Evolutionary conservation across 2,888 invertebrate species (phyloP).

Genomic region (Uropetala carovei): DNA sequence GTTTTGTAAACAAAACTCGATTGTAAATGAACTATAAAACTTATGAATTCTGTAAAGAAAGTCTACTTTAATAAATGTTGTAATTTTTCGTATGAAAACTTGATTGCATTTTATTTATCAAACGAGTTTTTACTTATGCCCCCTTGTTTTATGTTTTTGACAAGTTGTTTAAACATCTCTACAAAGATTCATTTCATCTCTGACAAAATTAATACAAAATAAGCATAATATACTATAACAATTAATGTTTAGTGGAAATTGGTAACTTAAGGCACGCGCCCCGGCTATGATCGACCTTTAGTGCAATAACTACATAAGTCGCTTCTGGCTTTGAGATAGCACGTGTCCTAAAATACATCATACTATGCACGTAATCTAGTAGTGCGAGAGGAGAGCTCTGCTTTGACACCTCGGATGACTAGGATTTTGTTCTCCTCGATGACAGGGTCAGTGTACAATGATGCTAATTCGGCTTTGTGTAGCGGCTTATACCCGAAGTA

Average conservation of each 20-base stretch:
- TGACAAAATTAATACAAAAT: background rate
- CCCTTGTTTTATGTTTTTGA: background rate
- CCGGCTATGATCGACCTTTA: slow-evolving; percentile 32
- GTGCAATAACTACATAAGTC: slow-evolving; percentile 51
- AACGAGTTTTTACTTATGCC: background rate
- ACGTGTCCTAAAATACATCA: slow-evolving; percentile 53
- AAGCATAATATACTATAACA: background rate
- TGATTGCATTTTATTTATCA: background rate
- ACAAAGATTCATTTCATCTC: background rate
- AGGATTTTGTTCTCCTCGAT: slow-evolving; percentile 65
- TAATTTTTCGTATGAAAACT: slow-evolving; percentile 66
- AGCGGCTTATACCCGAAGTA: slow-evolving; percentile 69
- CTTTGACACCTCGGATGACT: slow-evolving; percentile 67
- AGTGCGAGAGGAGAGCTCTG: slow-evolving; percentile 65
- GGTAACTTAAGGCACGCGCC: slow-evolving; percentile 49
- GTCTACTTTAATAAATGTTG: slow-evolving; percentile 68
- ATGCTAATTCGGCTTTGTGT: slow-evolving; percentile 67
- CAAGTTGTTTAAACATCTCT: background rate
- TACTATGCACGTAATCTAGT: slow-evolving; percentile 41
- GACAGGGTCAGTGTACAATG: slow-evolving; percentile 37
- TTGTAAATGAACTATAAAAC: slow-evolving; percentile 66
- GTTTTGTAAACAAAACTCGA: slow-evolving; percentile 66
- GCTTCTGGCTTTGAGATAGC: slow-evolving; percentile 9
- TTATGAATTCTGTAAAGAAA: slow-evolving; percentile 67
- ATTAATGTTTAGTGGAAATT: background rate